Percentiles rank a stretch among this genome's conserved stretches.
Evolutionary conservation across 2,113 vertebrate species (phyloP).

Genomic region (Falcunculus frontatus): DNA sequence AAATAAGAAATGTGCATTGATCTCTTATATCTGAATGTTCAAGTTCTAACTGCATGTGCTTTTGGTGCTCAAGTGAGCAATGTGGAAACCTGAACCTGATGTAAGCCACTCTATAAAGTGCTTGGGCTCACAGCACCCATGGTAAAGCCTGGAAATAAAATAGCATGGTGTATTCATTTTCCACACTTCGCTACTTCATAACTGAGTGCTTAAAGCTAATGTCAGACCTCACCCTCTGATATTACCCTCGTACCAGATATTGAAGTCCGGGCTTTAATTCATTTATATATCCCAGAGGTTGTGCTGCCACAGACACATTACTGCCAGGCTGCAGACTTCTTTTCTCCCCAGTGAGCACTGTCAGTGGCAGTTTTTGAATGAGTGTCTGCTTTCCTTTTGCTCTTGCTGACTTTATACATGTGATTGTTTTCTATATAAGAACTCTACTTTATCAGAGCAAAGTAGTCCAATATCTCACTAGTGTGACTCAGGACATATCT

Average conservation of each 20-base stretch:
- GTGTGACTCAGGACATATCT: neutral
- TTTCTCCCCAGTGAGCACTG: neutral
- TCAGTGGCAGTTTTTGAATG: neutral
- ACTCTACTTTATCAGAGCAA: neutral
- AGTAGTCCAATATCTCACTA: neutral
- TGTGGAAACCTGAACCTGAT: neutral
- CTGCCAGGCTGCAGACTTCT: neutral
- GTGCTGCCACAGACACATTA: neutral
- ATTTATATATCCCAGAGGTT: neutral
- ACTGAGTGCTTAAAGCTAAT: neutral
- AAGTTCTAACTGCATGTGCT: neutral
- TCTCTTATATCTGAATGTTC: neutral
- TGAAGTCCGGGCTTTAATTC: neutral
- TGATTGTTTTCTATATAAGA: neutral
- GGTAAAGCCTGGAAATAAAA: neutral
- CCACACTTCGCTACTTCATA: neutral
- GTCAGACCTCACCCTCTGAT: neutral
- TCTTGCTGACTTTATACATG: neutral
- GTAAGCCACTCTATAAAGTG: neutral
- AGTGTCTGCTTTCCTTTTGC: neutral
- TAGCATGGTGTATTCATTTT: neutral
- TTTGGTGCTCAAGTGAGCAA: rapidly evolving
- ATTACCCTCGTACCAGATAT: neutral
- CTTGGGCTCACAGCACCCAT: neutral
- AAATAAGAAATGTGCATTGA: neutral